phyloP scores from a whole-genome alignment of 2,113 vertebrate genomes.

The Chauna torquata region DNA sequence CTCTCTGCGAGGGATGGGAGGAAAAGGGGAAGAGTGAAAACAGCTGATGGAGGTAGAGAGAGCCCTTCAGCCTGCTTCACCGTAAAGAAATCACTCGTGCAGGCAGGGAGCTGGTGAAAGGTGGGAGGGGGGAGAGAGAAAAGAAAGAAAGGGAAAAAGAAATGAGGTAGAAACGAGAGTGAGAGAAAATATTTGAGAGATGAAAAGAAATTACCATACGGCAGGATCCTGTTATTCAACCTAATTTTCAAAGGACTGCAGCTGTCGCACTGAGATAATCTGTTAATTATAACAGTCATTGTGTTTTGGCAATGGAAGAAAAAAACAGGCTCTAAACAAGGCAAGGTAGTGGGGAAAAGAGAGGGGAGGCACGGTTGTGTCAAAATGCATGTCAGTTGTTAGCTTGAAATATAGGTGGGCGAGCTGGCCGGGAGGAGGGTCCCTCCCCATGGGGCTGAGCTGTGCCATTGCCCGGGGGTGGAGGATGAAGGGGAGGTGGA shows the following conservation, averaged over 20 bases:
- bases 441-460: background rate
- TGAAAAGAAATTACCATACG: conserved; percentile 81
- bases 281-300: conserved; percentile 85
- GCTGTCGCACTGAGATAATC: conserved; percentile 85
- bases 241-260: conserved; percentile 85
- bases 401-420: conserved; percentile 25
- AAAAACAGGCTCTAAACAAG: conserved; percentile 73
- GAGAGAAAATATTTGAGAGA: conserved; percentile 72
- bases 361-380: conserved; percentile 49
- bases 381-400: conserved; percentile 49
- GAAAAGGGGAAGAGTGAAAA: conserved; percentile 30
- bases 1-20: background rate
- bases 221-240: conserved; percentile 83
- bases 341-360: conserved; percentile 52
- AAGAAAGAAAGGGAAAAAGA: conserved; percentile 59
- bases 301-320: conserved; percentile 79
- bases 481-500: background rate
- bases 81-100: conserved; percentile 21
- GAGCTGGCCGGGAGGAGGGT: background rate
- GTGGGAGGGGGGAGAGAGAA: background rate
- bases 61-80: background rate
- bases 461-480: background rate
- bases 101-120: conserved; percentile 33
- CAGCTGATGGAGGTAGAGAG: background rate
- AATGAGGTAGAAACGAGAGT: conserved; percentile 40